Base-by-base conservation (phyloP, 2,113 vertebrate genomes). In the Leptobrachium leishanense region DNA sequence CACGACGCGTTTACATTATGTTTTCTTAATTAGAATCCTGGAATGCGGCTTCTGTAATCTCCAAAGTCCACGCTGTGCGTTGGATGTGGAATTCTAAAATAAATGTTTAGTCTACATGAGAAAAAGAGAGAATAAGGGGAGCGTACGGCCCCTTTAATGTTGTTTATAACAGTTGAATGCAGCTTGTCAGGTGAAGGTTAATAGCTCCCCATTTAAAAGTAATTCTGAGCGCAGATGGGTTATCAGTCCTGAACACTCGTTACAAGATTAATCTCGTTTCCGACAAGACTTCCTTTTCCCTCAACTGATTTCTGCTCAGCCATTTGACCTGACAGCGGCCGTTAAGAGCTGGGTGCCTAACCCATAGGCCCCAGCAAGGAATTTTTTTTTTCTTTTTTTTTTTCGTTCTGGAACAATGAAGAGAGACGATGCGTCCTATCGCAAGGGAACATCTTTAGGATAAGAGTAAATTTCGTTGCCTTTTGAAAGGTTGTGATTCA, bases 221-320 rank as follows among this genome's bases (percentile, higher is more conserved):
- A 91, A 91, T 89, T 93, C 89, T 88, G 82, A 88, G 89, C 91
- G 88, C 93, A 94, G 93, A 93, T 94, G 93, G 92, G 92, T 92
- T 95, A 95, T 95, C 94, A 93, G 94, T 88, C 85, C 92, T 84
- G 86, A 93, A 92, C 93, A 94, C 92, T 93, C 90, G 91, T 91
- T 93, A 91, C 91, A 91, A 90, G 90, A 94, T 93, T 94, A 95
- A 95, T 94, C 94, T 93, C 90, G 11, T 92, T 94, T 95, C 92
- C 93, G 92, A 94, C 94, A 95, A 91, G 88, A 93, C 91, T 94
- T 95, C 93, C 93, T 79, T 92, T 94, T 95, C 92, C 92, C 94
- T 92, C 92, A 93, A 94, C 93, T 95, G 92, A 92, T 95, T 92
- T 92, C 89, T 87, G 86, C 90, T 89, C 88, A 87, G 92, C 89